phyloP scores from a whole-genome alignment of 2,797 vertebrate species.

The Sarcoramphus papa region DNA sequence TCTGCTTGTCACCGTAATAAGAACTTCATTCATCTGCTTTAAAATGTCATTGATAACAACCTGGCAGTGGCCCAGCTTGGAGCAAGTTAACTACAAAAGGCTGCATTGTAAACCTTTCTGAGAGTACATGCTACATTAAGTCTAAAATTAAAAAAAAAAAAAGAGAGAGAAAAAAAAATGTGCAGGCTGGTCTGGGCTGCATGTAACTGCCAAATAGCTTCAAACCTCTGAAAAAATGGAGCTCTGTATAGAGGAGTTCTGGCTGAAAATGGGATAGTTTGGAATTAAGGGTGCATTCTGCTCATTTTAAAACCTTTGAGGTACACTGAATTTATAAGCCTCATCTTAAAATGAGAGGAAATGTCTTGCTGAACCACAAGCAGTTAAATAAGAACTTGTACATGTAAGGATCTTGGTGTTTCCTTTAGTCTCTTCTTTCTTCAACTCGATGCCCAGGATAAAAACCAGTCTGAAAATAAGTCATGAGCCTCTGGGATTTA shows the following conservation, averaged over 20 bases:
- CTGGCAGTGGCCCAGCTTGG: conserved; percentile 57
- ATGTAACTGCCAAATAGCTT: conserved; percentile 5
- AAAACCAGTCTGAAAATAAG: not conserved
- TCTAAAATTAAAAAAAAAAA: conserved; percentile 22
- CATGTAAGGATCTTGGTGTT: not conserved
- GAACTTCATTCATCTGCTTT: conserved; percentile 66
- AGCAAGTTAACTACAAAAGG: conserved; percentile 61
- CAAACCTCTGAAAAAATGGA: not conserved
- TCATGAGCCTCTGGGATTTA: not conserved
- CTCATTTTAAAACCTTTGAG: not conserved
- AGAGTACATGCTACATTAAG: conserved; percentile 50
- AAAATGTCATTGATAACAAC: conserved; percentile 65
- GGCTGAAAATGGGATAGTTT: not conserved
- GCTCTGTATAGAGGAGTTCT: not conserved
- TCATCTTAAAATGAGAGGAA: not conserved
- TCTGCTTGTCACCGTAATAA: conserved; percentile 50
- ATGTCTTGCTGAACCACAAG: not conserved
- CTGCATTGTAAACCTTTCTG: conserved; percentile 55
- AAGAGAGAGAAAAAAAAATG: not conserved
- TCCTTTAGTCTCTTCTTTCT: not conserved
- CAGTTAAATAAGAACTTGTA: not conserved
- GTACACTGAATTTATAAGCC: not conserved
- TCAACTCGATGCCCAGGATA: accelerated
- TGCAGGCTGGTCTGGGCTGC: not conserved
- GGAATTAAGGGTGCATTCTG: not conserved